Evolutionary conservation across 2,113 vertebrate genomes (phyloP).

Genomic region (Anhinga anhinga): DNA sequence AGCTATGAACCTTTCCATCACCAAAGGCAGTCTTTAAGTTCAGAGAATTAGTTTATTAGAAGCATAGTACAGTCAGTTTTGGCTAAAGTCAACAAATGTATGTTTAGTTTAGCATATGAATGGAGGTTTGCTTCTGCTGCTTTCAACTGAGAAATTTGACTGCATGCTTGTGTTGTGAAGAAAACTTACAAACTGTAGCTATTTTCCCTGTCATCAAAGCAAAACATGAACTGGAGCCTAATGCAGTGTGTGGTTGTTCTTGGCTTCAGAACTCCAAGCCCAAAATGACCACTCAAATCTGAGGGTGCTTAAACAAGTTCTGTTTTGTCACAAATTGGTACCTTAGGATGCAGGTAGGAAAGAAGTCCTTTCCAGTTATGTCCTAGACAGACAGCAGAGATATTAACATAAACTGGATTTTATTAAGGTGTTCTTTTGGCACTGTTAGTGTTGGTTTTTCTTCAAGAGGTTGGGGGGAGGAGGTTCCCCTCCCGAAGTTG

Average conservation of each 20-base stretch:
- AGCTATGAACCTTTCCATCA: not conserved
- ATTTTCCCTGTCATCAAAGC: not conserved
- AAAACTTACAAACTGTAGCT: not conserved
- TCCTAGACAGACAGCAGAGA: not conserved
- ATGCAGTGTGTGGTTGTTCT: not conserved
- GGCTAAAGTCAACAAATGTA: not conserved
- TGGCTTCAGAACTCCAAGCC: not conserved
- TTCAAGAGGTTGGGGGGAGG: not conserved
- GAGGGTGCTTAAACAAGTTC: not conserved
- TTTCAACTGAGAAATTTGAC: not conserved
- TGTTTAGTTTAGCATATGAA: not conserved
- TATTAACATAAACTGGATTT: not conserved
- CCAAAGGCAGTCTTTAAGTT: not conserved
- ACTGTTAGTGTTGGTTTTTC: not conserved
- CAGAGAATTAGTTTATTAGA: not conserved
- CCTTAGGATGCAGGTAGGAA: not conserved
- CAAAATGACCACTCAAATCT: not conserved
- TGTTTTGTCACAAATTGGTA: not conserved
- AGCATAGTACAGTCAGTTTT: not conserved
- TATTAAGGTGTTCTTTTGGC: not conserved
- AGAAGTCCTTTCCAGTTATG: not conserved
- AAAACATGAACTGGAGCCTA: not conserved
- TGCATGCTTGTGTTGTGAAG: not conserved
- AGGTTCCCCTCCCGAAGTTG: not conserved
- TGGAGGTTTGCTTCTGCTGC: not conserved